Evolutionary conservation across 1,140 invertebrate species (phyloP).

Genomic region (Philotrypesis tridentata): DNA sequence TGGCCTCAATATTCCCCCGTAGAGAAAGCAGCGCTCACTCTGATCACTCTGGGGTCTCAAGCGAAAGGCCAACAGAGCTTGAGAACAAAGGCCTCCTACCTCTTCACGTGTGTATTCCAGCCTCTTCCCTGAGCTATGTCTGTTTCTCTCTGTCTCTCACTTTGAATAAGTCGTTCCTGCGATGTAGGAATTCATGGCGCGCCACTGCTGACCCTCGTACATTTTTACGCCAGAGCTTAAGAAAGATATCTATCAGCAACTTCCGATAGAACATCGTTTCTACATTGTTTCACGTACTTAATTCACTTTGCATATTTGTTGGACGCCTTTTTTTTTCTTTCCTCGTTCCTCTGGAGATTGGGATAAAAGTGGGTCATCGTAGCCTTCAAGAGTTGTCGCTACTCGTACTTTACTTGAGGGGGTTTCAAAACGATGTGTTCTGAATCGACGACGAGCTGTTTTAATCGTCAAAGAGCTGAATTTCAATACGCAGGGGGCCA

Average conservation of each 20-base stretch:
- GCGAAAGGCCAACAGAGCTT: not conserved
- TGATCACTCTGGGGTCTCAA: not conserved
- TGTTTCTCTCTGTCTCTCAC: not conserved
- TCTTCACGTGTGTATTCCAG: not conserved
- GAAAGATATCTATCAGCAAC: no score
- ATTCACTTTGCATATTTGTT: constrained; percentile 23
- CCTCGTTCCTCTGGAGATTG: not conserved
- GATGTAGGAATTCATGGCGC: constrained; percentile 17
- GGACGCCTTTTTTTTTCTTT: not conserved
- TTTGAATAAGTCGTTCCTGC: not conserved
- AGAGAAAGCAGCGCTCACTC: not conserved
- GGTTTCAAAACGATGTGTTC: no score
- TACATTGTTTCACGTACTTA: constrained; percentile 23
- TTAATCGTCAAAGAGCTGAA: not conserved
- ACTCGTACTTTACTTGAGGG: no score
- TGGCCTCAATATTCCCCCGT: not conserved
- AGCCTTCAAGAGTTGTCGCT: not conserved
- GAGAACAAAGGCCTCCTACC: not conserved
- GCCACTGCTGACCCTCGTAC: constrained; percentile 24
- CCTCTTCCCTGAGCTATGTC: not conserved
- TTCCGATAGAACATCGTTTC: constrained; percentile 2
- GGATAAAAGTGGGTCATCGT: not conserved
- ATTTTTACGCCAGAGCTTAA: not conserved
- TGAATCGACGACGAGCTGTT: not conserved
- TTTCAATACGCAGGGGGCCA: not conserved